Percentiles rank a stretch among this genome's conserved stretches.
Evolutionary conservation across 2,888 invertebrate species (phyloP).

Genomic region (Meteorus colon): DNA sequence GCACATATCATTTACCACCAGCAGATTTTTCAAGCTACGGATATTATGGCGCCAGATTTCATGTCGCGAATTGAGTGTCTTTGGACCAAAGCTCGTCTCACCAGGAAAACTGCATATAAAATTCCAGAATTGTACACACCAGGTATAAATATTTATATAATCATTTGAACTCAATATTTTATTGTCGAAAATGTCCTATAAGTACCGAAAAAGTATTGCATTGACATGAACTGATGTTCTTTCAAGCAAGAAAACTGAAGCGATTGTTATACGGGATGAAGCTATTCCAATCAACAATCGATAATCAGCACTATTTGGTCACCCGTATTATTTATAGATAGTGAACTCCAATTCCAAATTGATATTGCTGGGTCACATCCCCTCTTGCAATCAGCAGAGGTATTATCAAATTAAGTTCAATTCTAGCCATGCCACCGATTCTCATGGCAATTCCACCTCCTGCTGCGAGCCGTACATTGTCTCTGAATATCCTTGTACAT

Average conservation of each 20-base stretch:
- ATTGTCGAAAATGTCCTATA: background rate
- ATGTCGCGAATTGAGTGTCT: too few species aligned
- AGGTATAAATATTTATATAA: too few species aligned
- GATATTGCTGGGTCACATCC: slow-evolving; percentile 84
- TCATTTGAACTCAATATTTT: background rate
- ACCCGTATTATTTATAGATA: slow-evolving; percentile 78
- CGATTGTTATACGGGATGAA: background rate
- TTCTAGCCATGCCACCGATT: slow-evolving; percentile 88
- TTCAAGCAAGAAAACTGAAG: background rate
- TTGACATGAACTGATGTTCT: background rate
- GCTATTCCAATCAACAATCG: slow-evolving; percentile 10
- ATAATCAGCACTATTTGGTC: slow-evolving; percentile 50
- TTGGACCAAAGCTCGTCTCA: too few species aligned
- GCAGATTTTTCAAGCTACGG: too few species aligned
- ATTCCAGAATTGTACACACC: too few species aligned
- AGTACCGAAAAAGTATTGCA: slow-evolving; percentile 18
- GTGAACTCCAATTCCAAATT: slow-evolving; percentile 88
- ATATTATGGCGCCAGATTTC: too few species aligned
- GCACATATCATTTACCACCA: too few species aligned
- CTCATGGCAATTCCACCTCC: slow-evolving; percentile 91
- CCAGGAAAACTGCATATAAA: too few species aligned
- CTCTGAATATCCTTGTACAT: slow-evolving; percentile 72
- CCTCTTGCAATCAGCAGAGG: slow-evolving; percentile 81
- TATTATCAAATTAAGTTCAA: slow-evolving; percentile 95
- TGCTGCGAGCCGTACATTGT: slow-evolving; percentile 81